A percentile compares a stretch with the other conserved stretches of the same genome.
Evolutionary conservation across 2,797 vertebrate species (phyloP).

Genomic region (Potorous gilbertii): DNA sequence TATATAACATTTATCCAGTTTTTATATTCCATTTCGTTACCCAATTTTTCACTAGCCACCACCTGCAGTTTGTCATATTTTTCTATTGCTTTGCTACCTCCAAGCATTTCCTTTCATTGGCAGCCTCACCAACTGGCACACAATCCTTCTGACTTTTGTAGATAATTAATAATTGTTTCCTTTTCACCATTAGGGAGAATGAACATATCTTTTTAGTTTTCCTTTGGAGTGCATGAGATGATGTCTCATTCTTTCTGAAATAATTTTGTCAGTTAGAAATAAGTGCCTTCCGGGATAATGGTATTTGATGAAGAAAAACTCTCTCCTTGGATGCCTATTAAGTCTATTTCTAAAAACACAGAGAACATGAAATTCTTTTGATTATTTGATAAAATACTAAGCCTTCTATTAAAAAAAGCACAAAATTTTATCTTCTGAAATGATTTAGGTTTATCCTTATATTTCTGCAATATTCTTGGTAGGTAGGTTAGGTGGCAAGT

Average conservation of each 20-base stretch:
- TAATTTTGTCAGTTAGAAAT: conserved; percentile 33
- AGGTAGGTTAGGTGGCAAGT: background rate
- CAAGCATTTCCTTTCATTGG: background rate
- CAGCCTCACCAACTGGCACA: background rate
- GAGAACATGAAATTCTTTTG: background rate
- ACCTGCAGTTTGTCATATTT: background rate
- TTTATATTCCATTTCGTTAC: conserved; percentile 12
- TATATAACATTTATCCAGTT: conserved; percentile 37
- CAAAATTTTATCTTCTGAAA: background rate
- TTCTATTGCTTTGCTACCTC: conserved; percentile 2
- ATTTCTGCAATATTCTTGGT: background rate
- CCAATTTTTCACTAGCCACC: conserved; percentile 5
- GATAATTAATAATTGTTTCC: background rate
- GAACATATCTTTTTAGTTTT: background rate
- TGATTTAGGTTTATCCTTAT: background rate
- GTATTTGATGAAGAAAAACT: conserved; percentile 1
- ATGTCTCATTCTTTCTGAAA: conserved; percentile 43
- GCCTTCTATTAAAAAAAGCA: conserved; percentile 1
- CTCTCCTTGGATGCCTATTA: conserved; percentile 14
- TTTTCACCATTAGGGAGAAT: background rate
- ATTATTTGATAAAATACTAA: background rate
- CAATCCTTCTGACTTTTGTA: background rate
- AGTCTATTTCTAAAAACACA: conserved; percentile 38
- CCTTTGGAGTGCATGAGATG: conserved; percentile 3
- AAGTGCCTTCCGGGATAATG: conserved; percentile 21